Conservation (phyloP, 2,888 invertebrate species). For the Drosophila rubida region DNA sequence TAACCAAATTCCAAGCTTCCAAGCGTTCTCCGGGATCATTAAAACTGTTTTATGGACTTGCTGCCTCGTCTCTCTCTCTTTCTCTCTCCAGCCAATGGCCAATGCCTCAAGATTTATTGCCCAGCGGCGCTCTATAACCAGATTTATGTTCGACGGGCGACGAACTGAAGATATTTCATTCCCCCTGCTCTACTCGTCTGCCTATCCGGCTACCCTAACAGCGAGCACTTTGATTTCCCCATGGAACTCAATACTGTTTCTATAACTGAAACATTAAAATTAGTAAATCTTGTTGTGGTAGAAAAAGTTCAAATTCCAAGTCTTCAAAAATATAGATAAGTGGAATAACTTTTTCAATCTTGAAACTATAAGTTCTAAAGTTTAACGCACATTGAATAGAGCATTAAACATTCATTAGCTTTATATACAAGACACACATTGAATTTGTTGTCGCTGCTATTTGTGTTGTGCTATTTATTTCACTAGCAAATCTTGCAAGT, state of each 20-base stretch:
- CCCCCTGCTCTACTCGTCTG: not conserved
- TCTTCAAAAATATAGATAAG: no score
- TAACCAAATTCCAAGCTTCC: conserved; percentile 28
- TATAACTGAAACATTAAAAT: not conserved
- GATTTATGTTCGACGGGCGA: conserved; percentile 62
- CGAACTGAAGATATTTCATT: conserved; percentile 31
- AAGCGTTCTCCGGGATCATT: conserved; percentile 52
- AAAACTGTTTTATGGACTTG: conserved; percentile 70
- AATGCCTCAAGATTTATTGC: conserved; percentile 66
- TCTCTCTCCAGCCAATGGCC: conserved; percentile 27
- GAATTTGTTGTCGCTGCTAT: not conserved
- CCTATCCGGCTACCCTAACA: not conserved
- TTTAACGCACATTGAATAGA: no score
- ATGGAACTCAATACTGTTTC: not conserved
- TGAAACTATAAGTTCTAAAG: no score
- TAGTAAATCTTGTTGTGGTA: not conserved
- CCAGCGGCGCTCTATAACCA: conserved; percentile 62
- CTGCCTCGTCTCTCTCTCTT: not conserved
- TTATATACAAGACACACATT: not conserved
- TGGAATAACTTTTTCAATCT: no score
- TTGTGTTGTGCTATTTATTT: conserved; percentile 37
- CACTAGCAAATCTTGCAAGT: conserved; percentile 56
- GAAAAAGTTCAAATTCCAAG: no score
- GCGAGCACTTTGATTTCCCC: not conserved
- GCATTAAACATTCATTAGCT: not conserved